Evolutionary conservation across 2,888 invertebrate species (phyloP).

Genomic region (Hesperia comma): DNA sequence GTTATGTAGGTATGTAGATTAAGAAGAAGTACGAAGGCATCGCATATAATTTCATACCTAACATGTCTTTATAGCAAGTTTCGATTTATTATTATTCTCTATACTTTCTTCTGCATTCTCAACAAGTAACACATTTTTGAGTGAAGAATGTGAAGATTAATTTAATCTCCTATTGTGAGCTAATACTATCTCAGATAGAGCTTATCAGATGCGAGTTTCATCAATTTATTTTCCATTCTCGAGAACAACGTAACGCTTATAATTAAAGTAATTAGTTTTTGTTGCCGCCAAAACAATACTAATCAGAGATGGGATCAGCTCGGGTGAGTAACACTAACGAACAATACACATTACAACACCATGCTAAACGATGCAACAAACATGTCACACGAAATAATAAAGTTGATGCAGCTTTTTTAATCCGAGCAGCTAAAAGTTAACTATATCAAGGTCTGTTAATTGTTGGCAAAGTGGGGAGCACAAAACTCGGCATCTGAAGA

Average conservation of each 20-base stretch:
- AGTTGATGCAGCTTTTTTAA: constrained; percentile 25
- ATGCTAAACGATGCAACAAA: constrained; percentile 42
- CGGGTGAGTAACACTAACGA: constrained; percentile 38
- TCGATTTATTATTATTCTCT: too few relatives aligned
- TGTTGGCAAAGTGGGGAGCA: constrained; percentile 35
- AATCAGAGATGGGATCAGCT: constrained; percentile 48
- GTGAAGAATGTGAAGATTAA: too few relatives aligned
- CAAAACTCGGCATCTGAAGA: constrained; percentile 42
- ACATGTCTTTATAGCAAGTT: too few relatives aligned
- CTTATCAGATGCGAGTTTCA: constrained; percentile 26
- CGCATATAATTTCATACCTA: too few relatives aligned
- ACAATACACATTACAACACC: constrained; percentile 44
- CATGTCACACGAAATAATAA: constrained; percentile 29
- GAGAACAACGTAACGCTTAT: constrained; percentile 5
- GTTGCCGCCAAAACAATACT: constrained; percentile 58
- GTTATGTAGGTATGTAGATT: too few relatives aligned
- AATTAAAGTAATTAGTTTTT: constrained; percentile 52
- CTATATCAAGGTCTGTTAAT: constrained; percentile 36
- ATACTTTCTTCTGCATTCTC: too few relatives aligned
- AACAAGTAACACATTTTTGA: too few relatives aligned
- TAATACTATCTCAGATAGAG: too few relatives aligned
- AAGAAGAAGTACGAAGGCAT: too few relatives aligned
- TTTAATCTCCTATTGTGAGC: too few relatives aligned
- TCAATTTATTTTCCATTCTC: constrained; percentile 25
- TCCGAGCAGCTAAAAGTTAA: constrained; percentile 34